Evolutionary conservation across 2,113 vertebrate species (phyloP).

Genomic region (Pleuronectes platessa): DNA sequence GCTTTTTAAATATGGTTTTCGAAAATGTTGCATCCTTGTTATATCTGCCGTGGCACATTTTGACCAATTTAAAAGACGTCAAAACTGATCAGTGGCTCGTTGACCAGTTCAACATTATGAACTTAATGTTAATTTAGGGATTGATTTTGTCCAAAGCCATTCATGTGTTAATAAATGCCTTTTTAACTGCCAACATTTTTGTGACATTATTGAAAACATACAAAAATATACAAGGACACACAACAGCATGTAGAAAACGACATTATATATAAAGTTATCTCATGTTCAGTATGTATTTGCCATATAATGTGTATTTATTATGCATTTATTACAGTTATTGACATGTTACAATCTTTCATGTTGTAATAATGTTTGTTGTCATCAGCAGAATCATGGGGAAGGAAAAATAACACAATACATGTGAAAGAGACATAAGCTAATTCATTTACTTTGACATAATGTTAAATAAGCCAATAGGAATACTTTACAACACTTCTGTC

Average conservation of each 20-base stretch:
- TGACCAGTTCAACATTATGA: not conserved
- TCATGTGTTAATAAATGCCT: conserved; percentile 38
- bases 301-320: too few relatives aligned
- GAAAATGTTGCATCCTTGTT: not conserved
- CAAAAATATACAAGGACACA: not conserved
- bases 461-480: not conserved
- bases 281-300: not conserved
- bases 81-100: not conserved
- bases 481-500: not conserved
- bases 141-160: conserved; percentile 30
- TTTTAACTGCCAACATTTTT: conserved; percentile 21
- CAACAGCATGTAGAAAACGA: not conserved
- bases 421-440: not conserved
- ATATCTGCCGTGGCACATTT: not conserved
- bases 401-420: too few relatives aligned
- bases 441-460: not conserved
- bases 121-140: not conserved
- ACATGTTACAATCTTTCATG: not conserved
- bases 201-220: conserved; percentile 25
- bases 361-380: not conserved
- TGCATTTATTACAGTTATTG: too few relatives aligned
- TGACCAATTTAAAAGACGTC: not conserved
- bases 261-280: not conserved
- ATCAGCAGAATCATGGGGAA: too few relatives aligned
- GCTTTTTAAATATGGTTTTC: not conserved